Conservation (phyloP, 2,888 invertebrate genomes). For the Acanthosoma haemorrhoidale region DNA sequence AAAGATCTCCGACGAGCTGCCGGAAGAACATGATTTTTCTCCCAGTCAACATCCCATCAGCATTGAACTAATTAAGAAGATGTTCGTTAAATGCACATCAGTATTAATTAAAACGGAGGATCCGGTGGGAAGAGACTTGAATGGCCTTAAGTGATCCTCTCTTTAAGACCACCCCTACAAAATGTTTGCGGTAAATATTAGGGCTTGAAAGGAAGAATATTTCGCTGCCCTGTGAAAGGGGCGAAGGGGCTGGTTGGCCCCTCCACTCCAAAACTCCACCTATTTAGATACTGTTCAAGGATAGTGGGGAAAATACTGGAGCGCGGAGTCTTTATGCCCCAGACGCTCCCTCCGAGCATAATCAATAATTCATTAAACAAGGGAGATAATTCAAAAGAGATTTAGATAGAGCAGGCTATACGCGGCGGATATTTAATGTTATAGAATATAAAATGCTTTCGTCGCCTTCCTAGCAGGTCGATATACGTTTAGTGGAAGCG, state of each 20-base stretch:
- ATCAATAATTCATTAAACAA: conserved; percentile 5
- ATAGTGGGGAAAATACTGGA: not conserved
- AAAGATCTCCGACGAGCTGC: too few species aligned
- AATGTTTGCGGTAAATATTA: conserved; percentile 9
- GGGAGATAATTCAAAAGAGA: not conserved
- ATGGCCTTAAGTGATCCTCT: not conserved
- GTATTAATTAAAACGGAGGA: too few species aligned
- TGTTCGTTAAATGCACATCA: too few species aligned
- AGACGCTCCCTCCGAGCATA: not conserved
- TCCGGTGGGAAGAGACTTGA: too few species aligned
- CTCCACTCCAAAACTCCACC: not conserved
- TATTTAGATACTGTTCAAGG: not conserved
- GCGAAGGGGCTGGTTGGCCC: not conserved
- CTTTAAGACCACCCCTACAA: not conserved
- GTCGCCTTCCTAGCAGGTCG: not conserved
- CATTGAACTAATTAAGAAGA: too few species aligned
- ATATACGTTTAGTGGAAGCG: not conserved
- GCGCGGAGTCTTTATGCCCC: not conserved
- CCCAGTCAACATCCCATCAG: too few species aligned
- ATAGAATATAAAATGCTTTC: not conserved
- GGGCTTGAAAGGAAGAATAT: not conserved
- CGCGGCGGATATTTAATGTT: not conserved
- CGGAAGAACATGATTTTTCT: too few species aligned
- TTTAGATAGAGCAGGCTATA: conserved; percentile 7
- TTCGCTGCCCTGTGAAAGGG: not conserved